Conservation (phyloP, 23 tunicate species). For the Diplosoma virens region DNA sequence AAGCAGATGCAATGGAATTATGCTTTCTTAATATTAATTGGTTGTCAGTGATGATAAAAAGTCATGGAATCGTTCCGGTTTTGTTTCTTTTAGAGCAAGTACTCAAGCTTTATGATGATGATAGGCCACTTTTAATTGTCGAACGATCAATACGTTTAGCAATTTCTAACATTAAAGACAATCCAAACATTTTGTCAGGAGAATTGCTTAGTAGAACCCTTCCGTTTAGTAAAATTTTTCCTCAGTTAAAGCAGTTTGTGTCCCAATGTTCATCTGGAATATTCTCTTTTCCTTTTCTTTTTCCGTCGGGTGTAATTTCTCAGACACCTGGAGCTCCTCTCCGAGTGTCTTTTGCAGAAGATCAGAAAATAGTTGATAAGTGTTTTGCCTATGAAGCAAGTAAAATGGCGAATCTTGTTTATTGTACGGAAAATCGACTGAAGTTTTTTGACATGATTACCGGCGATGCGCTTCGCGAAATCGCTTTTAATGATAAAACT, state of each 20-base stretch:
- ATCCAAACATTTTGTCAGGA: slow-evolving; percentile 17
- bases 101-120: neutral
- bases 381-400: slow-evolving; percentile 12
- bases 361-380: slow-evolving; percentile 2
- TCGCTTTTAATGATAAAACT: slow-evolving; percentile 23
- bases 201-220: slow-evolving; percentile 28
- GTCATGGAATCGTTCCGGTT: neutral
- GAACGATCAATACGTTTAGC: slow-evolving; percentile 41
- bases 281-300: neutral
- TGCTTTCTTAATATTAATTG: slow-evolving; percentile 24
- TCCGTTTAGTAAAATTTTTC: slow-evolving; percentile 23
- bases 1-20: neutral
- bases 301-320: slow-evolving; percentile 44
- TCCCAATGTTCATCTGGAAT: neutral
- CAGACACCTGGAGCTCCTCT: slow-evolving; percentile 51
- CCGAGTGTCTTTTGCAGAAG: slow-evolving; percentile 39
- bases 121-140: slow-evolving; percentile 23
- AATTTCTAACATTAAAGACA: neutral
- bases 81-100: slow-evolving; percentile 27
- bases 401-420: neutral
- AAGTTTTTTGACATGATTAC: slow-evolving; percentile 40
- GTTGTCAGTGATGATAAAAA: slow-evolving; percentile 18
- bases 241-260: slow-evolving; percentile 10
- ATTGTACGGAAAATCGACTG: slow-evolving; percentile 6
- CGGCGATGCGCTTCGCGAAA: slow-evolving; percentile 39